Evolutionary conservation across 2,797 vertebrate species (phyloP), one percentile per base, ranked within the genome.

Genomic region (Microchirus variegatus): DNA sequence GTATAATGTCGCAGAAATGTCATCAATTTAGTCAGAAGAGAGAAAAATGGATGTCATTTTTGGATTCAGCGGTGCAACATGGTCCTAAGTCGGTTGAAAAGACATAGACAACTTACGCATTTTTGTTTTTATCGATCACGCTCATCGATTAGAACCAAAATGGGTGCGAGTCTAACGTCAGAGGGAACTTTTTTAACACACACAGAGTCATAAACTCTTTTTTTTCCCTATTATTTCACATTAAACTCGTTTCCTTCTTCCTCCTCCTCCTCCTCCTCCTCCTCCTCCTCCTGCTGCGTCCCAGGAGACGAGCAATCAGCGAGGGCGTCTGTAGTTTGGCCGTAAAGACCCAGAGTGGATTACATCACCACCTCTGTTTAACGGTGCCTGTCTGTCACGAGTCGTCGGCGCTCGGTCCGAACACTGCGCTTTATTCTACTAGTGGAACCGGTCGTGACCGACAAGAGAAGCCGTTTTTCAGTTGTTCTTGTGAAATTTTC

Each of bases 111-210:
- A n/a, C n/a, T n/a, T n/a, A n/a, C n/a, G n/a, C n/a, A n/a, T n/a
- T n/a, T n/a, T n/a, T n/a, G n/a, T n/a, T n/a, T 73, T 88, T 89
- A 89, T 82, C 72, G 83, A 90, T 89, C 80, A 84, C 58, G 62
- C 77, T 82, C 75, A 78, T 81, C 46, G 74, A 84, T 88, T 67
- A 36, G 54, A 59, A 38, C 38, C 18, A 38, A 38, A 46, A n/a
- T 54, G 66, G 37, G 67, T 58, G 51, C 59, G 52, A 12, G 47
- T 22, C 22, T 58, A 63, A 73, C 11, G 35, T 55, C 58, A 50
- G 53, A 46, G 10, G 47, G 62, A 76, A 67, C 67, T 67, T 13
- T 59, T 10, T 10, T 31, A 6, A 36, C 15, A 40, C 15, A 40
- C 38, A 31, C 61, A 65, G 55, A 18, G 46, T 69, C 66, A 49